Base-by-base conservation (phyloP, 92 coral and sea anemone genomes). In the Porites rus region DNA sequence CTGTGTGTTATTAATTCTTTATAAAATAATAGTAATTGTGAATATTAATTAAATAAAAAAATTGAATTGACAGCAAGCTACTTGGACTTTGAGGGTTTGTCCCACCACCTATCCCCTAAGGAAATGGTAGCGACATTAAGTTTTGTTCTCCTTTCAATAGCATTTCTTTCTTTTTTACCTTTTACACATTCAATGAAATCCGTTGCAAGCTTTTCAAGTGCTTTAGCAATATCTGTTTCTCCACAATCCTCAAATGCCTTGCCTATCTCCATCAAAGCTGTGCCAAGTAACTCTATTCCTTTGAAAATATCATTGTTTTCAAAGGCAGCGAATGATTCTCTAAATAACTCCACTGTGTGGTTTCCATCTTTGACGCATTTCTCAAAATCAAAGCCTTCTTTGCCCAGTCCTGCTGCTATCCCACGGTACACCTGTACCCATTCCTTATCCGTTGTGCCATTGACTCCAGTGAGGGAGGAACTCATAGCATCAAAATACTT, bases 401-500 rank as follows among this genome's bases (percentile, higher is more conserved):
- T 88, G 6, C 98, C 98, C 12, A 94, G 66, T 38, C 98, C 98
- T 20, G 92, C 73, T 17, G 93, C 98, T 72, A 94, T 88, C 10
- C 98, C 98, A 6, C 87, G 86, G 84, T 92, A 94, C 25, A 94
- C 77, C 84, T 94, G 96, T 54, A 93, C 90, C 98, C 98, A 94
- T 50, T 92, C 93, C 65, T 88, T 87, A 62, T 86, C 96, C 20
- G 83, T 74, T 62, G 96, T 79, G 31, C 92, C 96, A 46, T 76
- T 93, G 74, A 88, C 78, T 43, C 86, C 90, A 11, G 90, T 86
- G 22, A 94, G 88, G 9, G 93, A 81, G 51, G 93, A 76, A 72
- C 80, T 77, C 59, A 94, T 91, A 11, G 98, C 98, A 73, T 94
- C 96, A 84, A 93, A 90, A 74, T 22, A 94, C 53, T 87, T 89